Conservation (phyloP, 64 coral and sea anemone species). For the Pachyseris speciosa region DNA sequence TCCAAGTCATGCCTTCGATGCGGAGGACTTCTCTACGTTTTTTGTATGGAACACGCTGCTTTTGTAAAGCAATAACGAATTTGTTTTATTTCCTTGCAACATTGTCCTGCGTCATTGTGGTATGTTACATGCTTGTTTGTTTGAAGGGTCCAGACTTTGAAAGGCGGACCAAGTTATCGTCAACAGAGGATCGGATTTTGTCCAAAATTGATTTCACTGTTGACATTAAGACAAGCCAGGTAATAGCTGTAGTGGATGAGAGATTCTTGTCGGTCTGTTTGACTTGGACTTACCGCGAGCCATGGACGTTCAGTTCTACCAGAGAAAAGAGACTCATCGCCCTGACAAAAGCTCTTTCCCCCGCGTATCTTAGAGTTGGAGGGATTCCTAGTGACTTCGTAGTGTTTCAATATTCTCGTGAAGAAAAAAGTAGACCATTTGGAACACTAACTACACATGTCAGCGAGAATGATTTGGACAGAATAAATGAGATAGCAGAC, state of each 20-base stretch:
- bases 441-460: slow-evolving; percentile 1
- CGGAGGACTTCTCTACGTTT: no score
- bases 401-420: not conserved
- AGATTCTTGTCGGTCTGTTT: not conserved
- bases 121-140: not conserved
- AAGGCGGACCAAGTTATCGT: not conserved
- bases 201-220: not conserved
- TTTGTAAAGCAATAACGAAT: not conserved
- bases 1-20: no score
- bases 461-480: slow-evolving; percentile 51
- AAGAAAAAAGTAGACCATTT: not conserved
- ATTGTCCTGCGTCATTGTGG: not conserved
- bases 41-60: no score
- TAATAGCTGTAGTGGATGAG: not conserved
- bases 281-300: not conserved
- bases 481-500: slow-evolving; percentile 39
- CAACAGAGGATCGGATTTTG: not conserved
- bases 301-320: not conserved
- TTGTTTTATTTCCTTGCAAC: not conserved
- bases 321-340: slow-evolving; percentile 6
- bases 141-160: not conserved
- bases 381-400: slow-evolving; percentile 57
- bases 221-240: not conserved
- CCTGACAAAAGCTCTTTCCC: slow-evolving; percentile 60
- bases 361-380: slow-evolving; percentile 67